Evolutionary conservation across 2,888 invertebrate species (phyloP), one percentile per base, ranked within the genome.

Genomic region (Perithous albicinctus): DNA sequence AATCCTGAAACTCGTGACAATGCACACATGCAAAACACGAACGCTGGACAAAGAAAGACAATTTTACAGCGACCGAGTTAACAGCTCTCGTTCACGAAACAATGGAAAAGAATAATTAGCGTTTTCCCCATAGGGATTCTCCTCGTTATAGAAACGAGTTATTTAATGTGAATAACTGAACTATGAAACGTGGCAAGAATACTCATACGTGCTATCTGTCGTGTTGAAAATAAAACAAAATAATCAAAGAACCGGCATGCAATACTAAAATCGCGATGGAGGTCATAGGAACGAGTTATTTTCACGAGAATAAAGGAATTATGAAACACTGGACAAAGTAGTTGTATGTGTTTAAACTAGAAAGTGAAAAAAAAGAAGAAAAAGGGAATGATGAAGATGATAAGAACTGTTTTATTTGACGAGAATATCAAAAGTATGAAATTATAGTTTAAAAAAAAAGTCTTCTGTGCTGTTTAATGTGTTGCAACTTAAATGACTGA

Each of bases 51-150:
- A 29, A 43, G 41, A 41, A 26, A 1, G n/a, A 32, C 18, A n/a
- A 8, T 23, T 10, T 15, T n/a, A 43, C 32, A 56, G 41, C 29
- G 41, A 70, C 54, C 46, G 43, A 56, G 43, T 29, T 18, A 32
- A 59, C n/a, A 59, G 10, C 6, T 35, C 70, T 70, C 59, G 56
- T 46, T 32, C 18, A 46, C 59, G 59, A 72, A 29, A 72, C 70
- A 46, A 59, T 59, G 32, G 32, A 43, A 59, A 59, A 43, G 29
- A 72, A 56, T 59, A 72, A 72, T 72, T 43, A 54, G 20, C n/a
- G n/a, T n/a, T n/a, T 7, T 72, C 32, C 20, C 59, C 70, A 32
- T 18, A n/a, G 70, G 59, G 70, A 72, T 32, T 7, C 70, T 12
- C 1, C 4, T 69, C 38, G 54, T 29, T 69, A 32, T 38, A 26